Evolutionary conservation across 1,140 invertebrate genomes (phyloP).

Genomic region (Chrysoperla carnea): DNA sequence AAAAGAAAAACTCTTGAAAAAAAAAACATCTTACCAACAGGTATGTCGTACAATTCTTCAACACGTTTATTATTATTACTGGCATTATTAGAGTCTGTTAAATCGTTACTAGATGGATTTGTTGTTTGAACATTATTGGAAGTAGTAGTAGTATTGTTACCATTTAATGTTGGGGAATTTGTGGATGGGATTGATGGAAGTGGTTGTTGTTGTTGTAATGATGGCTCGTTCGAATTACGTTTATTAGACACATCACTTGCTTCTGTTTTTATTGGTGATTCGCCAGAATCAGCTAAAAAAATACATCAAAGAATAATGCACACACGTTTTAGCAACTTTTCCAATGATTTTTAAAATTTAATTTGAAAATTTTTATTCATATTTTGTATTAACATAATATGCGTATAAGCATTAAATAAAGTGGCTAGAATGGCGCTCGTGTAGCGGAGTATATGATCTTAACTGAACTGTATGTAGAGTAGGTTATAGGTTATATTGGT

Average conservation of each 20-base stretch:
- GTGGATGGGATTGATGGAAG: neutral
- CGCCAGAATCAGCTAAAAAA: slow-evolving; percentile 11
- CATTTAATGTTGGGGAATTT: neutral
- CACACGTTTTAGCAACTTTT: neutral
- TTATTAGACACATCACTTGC: slow-evolving; percentile 1
- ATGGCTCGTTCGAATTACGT: neutral
- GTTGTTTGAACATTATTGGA: slow-evolving; percentile 4
- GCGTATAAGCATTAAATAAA: too few species aligned
- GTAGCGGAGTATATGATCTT: too few species aligned
- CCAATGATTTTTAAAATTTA: too few species aligned
- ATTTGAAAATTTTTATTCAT: too few species aligned
- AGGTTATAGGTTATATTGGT: too few species aligned
- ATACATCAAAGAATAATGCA: neutral
- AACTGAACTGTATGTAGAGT: too few species aligned
- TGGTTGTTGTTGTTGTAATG: neutral
- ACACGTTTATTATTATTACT: slow-evolving; percentile 31
- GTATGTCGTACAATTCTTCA: slow-evolving; percentile 67
- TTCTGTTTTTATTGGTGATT: slow-evolving; percentile 5
- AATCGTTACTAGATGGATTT: slow-evolving; percentile 1
- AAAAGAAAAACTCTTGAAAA: too few species aligned
- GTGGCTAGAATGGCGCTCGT: too few species aligned
- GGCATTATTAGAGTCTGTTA: slow-evolving; percentile 18
- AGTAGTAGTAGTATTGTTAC: slow-evolving; percentile 3
- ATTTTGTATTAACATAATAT: too few species aligned
- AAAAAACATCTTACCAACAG: slow-evolving; percentile 45